Conservation (phyloP, 2,888 invertebrate species). For the Cantharis flavilabris region DNA sequence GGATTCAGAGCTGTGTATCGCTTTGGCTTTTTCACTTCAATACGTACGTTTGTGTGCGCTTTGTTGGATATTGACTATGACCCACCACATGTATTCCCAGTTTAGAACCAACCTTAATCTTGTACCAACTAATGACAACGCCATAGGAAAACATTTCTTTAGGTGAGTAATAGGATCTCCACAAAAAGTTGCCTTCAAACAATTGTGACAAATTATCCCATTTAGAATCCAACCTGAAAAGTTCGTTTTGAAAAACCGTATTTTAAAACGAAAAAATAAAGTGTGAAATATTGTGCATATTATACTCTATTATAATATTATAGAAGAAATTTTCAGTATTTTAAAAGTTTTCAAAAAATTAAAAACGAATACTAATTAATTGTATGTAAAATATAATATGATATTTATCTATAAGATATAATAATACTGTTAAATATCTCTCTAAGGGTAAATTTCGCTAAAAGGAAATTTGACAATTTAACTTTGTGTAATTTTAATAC, state of each 20-base stretch:
- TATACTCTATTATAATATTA: too few relatives aligned
- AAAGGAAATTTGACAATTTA: background rate
- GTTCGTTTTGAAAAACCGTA: background rate
- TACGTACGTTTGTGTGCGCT: slow-evolving; percentile 68
- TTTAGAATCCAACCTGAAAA: background rate
- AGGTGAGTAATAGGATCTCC: slow-evolving; percentile 45
- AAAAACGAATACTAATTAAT: background rate
- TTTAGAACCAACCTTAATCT: slow-evolving; percentile 57
- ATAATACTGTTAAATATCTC: background rate
- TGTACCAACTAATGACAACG: slow-evolving; percentile 54
- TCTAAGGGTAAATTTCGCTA: too few relatives aligned
- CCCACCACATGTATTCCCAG: slow-evolving; percentile 65
- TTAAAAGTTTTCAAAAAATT: too few relatives aligned
- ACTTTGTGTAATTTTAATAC: background rate
- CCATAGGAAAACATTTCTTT: slow-evolving; percentile 54
- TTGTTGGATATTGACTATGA: slow-evolving; percentile 71
- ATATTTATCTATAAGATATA: too few relatives aligned
- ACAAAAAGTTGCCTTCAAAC: background rate
- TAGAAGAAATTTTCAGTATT: too few relatives aligned
- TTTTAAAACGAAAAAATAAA: background rate
- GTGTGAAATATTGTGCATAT: background rate
- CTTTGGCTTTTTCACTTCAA: slow-evolving; percentile 66
- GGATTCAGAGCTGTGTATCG: slow-evolving; percentile 65
- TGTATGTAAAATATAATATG: too few relatives aligned
- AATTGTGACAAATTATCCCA: background rate